Evolutionary conservation across 2,797 vertebrate genomes (phyloP), one percentile per base, ranked within the genome.

Genomic region (Hirundo rustica): DNA sequence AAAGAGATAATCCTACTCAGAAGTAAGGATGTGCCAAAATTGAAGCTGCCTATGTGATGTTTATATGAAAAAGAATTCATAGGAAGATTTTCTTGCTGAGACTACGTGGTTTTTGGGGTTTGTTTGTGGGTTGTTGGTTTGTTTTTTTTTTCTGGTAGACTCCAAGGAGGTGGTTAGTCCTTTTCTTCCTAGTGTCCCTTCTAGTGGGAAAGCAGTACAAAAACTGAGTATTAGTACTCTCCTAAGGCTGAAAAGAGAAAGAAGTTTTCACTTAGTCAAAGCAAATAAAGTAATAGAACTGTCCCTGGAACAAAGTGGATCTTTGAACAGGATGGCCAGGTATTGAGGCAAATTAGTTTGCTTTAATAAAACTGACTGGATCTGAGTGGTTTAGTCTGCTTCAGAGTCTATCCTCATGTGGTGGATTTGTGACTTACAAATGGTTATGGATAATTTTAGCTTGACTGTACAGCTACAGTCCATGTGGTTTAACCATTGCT

Each of bases 101-200:
- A n/a, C 44, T 83, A 7, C 1, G 0, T 75, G 20, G 0, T 47
- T 50, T 44, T 8, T 2, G 1, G 7, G 16, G 3, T 27, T 80
- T 44, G 30, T 73, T 72, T 74, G 32, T 45, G 18, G 3, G 30
- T 34, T 85, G 5, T 17, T 45, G n/a, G n/a, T 45, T 47, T 45
- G 0, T 21, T 1, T 11, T 65, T 20, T 76, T 22, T 0, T 9
- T 48, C 8, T 1, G 0, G 23, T 48, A 45, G 11, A 25, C 34
- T 45, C 36, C 57, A 78, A 81, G 62, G n/a, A 78, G 57, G 38
- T 86, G 80, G 36, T 83, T 70, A 21, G 16, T 64, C 77, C 57
- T 67, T 88, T 95, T 68, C 40, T 75, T 86, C 54, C 58, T 47
- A 16, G 38, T 44, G 32, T 70, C 13, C n/a, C 32, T 80, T 21